phyloP scores from a whole-genome alignment of 2,888 invertebrate genomes.

The Aporophyla nigra region DNA sequence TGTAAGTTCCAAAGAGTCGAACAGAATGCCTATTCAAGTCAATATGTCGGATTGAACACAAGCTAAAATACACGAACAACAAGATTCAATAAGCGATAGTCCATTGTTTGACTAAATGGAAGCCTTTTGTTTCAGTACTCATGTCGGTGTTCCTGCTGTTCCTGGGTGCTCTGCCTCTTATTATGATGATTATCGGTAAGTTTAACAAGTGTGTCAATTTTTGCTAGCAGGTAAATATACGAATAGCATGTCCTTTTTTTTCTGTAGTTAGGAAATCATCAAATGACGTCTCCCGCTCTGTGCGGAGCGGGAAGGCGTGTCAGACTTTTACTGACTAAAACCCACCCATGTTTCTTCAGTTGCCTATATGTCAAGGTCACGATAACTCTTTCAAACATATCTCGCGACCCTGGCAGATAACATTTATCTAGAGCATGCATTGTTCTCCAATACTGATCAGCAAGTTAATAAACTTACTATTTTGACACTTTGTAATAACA shows the following conservation, averaged over 20 bases:
- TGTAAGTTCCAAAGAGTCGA: neutral
- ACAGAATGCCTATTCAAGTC: neutral
- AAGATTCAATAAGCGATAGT: slow-evolving; percentile 30
- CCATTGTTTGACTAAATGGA: slow-evolving; percentile 31
- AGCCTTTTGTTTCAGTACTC: slow-evolving; percentile 90
- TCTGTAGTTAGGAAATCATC: no score
- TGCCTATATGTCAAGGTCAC: no score
- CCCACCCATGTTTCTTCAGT: no score
- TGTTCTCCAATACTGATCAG: neutral
- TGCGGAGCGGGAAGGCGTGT: no score
- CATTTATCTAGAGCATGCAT: neutral
- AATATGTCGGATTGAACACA: neutral
- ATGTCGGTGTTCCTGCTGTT: slow-evolving; percentile 93
- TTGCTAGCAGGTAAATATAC: neutral
- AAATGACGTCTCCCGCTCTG: no score
- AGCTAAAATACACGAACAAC: slow-evolving; percentile 24
- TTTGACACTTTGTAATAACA: neutral
- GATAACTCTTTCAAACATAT: no score
- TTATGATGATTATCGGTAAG: slow-evolving; percentile 95
- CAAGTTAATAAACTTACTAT: neutral
- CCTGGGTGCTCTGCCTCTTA: slow-evolving; percentile 93
- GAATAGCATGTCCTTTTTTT: no score
- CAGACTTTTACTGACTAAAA: no score
- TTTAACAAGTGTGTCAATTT: neutral
- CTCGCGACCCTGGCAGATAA: no score